Conservation (phyloP, 1,140 invertebrate species). For the Meloidogyne chitwoodi region DNA sequence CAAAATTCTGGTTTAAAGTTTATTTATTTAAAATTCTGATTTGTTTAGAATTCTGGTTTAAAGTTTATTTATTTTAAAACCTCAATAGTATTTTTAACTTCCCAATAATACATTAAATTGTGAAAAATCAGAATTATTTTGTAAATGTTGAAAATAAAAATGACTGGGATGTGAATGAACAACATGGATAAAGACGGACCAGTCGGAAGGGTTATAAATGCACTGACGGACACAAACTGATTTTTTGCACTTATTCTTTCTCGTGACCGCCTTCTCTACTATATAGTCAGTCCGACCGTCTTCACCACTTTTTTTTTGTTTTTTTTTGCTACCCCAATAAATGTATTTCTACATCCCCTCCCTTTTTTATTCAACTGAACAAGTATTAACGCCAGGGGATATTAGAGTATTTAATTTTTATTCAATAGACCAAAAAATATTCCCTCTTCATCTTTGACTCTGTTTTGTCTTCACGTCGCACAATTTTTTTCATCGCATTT, state of each 20-base stretch:
- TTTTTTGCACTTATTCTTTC: background rate
- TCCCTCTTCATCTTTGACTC: background rate
- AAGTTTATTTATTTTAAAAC: too few relatives aligned
- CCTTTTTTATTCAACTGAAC: background rate
- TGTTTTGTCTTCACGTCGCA: background rate
- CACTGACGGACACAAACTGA: background rate
- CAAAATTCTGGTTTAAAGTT: background rate
- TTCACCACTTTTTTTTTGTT: background rate
- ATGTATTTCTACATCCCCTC: background rate
- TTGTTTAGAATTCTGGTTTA: background rate
- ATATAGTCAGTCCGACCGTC: background rate
- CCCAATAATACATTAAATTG: too few relatives aligned
- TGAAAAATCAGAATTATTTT: too few relatives aligned
- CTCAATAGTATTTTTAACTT: too few relatives aligned
- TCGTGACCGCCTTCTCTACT: background rate
- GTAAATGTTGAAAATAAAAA: too few relatives aligned
- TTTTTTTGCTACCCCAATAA: background rate
- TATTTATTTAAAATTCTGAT: background rate
- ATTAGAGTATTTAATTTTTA: background rate
- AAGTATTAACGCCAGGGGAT: background rate
- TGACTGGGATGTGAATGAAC: too few relatives aligned
- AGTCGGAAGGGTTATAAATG: too few relatives aligned
- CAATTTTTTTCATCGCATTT: background rate
- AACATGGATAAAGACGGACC: background rate
- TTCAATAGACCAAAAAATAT: background rate